Evolutionary conservation across 2,797 vertebrate genomes (phyloP), one percentile per base, ranked within the genome.

Genomic region (Percopsis omiscomaycus): DNA sequence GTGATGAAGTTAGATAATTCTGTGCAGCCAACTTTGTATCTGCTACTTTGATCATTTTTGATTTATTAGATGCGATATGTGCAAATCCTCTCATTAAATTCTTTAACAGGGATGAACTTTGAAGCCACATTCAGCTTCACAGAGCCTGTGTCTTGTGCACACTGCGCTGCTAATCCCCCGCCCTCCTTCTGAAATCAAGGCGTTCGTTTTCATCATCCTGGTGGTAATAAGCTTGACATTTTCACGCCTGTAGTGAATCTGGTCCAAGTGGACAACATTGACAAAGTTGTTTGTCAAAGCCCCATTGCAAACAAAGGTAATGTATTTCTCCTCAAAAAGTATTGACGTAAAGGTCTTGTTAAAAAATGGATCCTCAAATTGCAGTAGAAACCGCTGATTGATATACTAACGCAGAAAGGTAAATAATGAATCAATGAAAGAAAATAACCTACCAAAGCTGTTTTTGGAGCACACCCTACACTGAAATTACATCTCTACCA

Each of bases 181-280:
- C 71, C 66, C 76, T 73, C 64, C 81, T 73, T 69, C 80, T 75
- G 52, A 85, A 88, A 85, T 84, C 79, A 71, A 71, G 32, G 83
- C 76, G 37, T 88, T 85, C 84, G 74, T 82, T 85, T 82, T 68
- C 73, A 80, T 80, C 82, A 75, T 74, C 75, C 77, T 2, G 3
- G 66, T 75, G 63, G 65, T 90, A 86, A 89, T 89, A 80, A 89
- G 82, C 74, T 77, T 84, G 84, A 59, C 80, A 80, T 86, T 88
- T 82, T 64, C 79, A 61, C 57, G 78, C 59, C 79, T 47, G 32
- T 22, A 57, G 60, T 59, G 75, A 70, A 55, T 47, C 1, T 0
- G 51, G 54, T 60, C 69, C 55, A 12, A 59, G 54, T 60, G 63
- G 54, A 58, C 22, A 66, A 67, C 47, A 66, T 47, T 8, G n/a